Conservation (phyloP, 1,140 invertebrate species). For the Coelopa frigida region DNA sequence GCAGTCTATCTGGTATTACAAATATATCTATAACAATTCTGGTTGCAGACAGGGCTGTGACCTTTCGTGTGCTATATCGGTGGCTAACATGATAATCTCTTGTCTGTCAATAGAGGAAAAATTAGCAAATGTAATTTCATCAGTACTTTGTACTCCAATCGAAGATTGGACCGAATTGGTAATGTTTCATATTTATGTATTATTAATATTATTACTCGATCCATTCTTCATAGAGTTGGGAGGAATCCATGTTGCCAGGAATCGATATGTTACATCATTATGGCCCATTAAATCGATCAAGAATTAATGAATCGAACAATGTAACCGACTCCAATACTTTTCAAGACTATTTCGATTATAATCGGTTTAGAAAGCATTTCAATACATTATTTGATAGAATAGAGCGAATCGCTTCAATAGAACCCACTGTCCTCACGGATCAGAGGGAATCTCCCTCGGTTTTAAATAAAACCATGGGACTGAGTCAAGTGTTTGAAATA, state of each 20-base stretch:
- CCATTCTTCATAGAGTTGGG: conserved; percentile 33
- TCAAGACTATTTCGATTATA: conserved; percentile 27
- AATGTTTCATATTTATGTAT: neutral
- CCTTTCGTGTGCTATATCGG: conserved; percentile 35
- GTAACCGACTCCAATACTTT: conserved; percentile 7
- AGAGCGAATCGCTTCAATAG: conserved; percentile 23
- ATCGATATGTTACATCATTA: conserved; percentile 43
- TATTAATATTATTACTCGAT: neutral
- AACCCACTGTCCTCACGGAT: neutral
- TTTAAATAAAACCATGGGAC: neutral
- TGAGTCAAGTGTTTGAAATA: conserved; percentile 2
- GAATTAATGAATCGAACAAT: conserved; percentile 21
- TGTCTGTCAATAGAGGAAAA: conserved; percentile 36
- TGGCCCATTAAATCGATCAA: conserved; percentile 35
- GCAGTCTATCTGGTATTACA: conserved; percentile 9
- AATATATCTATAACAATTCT: conserved; percentile 8
- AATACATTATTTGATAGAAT: conserved; percentile 36
- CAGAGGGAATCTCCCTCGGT: neutral
- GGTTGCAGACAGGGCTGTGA: conserved; percentile 29
- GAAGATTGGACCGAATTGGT: conserved; percentile 41
- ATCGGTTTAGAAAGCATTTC: conserved; percentile 33
- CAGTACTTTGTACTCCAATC: conserved; percentile 31
- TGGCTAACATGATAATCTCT: conserved; percentile 36
- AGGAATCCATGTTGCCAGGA: conserved; percentile 39
- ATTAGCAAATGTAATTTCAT: conserved; percentile 30